Evolutionary conservation across 2,113 vertebrate genomes (phyloP), one percentile per base, ranked within the genome.

Genomic region (Monarcha castaneiventris): DNA sequence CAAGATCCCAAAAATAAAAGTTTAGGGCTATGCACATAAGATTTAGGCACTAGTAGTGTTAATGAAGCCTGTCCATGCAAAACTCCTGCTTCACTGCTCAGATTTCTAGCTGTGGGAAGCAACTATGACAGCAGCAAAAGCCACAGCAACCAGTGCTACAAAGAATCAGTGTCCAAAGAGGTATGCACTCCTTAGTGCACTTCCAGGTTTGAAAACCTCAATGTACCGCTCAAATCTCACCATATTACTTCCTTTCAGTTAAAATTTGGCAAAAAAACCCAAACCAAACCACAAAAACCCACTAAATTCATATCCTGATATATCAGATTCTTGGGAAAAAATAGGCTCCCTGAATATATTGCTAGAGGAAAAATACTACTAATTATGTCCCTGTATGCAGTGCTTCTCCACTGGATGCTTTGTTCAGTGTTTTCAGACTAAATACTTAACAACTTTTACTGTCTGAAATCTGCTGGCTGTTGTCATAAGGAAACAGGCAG

Each of bases 351-450:
- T 48, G 76, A 68, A 77, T n/a, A 75, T 0, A 54, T 6, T 29
- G 35, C 43, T 85, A 43, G 30, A 74, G 9, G 59, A 73, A 84
- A 69, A 33, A 44, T 13, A 52, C 74, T 8, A 48, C 32, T 95
- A 78, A 55, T 79, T 59, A 69, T 9, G 22, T 32, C 33, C 29
- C 73, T 82, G 19, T 26, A 71, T 7, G 39, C 61, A 52, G 39
- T 22, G 52, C 19, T 68, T 66, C 58, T 54, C 12, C 56, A 22
- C 15, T 61, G 43, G 71, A 30, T 13, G 48, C 39, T 78, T 80
- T 93, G 67, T 85, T 79, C 90, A 72, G 41, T 49, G 82, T 61
- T 30, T 71, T 69, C 75, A 82, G 73, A 35, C 73, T 92, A 94
- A 66, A 26, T 4, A 35, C 13, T 32, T n/a, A 84, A 84, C n/a